Conservation (phyloP, 2,888 invertebrate genomes). For the Acronicta leporina region DNA sequence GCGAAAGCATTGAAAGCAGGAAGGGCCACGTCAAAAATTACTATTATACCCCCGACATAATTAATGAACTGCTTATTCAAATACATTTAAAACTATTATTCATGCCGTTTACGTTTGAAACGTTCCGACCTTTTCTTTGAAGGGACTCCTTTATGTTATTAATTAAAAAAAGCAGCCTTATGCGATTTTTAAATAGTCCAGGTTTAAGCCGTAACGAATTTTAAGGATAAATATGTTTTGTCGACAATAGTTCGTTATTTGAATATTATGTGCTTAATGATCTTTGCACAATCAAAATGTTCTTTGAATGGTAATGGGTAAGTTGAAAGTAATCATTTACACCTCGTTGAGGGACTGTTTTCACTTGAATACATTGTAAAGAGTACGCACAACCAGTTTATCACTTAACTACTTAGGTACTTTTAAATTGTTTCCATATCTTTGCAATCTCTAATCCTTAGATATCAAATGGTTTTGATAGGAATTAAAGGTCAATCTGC, state of each 20-base stretch:
- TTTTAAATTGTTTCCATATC: not conserved
- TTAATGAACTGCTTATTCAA: constrained; percentile 89
- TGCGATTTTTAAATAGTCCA: constrained; percentile 78
- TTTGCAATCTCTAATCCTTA: not conserved
- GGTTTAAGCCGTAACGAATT: constrained; percentile 67
- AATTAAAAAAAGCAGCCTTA: constrained; percentile 80
- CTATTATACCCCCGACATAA: constrained; percentile 85
- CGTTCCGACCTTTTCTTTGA: constrained; percentile 84
- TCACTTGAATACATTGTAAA: constrained; percentile 2
- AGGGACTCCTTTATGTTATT: constrained; percentile 81
- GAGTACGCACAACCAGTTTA: not conserved
- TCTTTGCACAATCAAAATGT: constrained; percentile 47
- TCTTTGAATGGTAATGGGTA: constrained; percentile 42
- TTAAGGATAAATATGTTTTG: constrained; percentile 75
- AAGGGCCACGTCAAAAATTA: constrained; percentile 88
- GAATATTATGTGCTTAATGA: constrained; percentile 47
- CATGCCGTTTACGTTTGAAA: constrained; percentile 88
- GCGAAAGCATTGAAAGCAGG: constrained; percentile 84
- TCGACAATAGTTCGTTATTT: constrained; percentile 60
- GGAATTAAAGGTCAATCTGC: too few relatives aligned
- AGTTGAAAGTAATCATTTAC: constrained; percentile 42
- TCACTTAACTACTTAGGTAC: too few relatives aligned
- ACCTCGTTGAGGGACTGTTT: constrained; percentile 37
- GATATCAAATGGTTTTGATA: too few relatives aligned
- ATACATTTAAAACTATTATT: constrained; percentile 89